Evolutionary conservation across 2,888 invertebrate species (phyloP).

Genomic region (Drosophila rubida): DNA sequence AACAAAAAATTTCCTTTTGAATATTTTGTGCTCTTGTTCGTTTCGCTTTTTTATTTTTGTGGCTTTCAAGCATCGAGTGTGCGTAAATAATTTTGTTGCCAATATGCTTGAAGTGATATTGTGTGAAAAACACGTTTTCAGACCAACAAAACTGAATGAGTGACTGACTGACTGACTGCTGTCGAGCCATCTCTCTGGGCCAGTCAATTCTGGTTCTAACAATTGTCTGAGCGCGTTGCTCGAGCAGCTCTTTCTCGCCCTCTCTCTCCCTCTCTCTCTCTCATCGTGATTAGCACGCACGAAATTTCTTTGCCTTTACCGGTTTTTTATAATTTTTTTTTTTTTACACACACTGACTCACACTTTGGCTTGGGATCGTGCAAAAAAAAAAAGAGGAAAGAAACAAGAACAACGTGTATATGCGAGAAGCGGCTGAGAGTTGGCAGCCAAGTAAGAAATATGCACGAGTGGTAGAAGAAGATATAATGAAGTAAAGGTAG

Average conservation of each 20-base stretch:
- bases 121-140: constrained; percentile 57
- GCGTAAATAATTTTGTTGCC: constrained; percentile 47
- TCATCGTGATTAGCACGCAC: constrained; percentile 60
- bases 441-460: constrained; percentile 53
- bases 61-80: constrained; percentile 10
- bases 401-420: constrained; percentile 28
- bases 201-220: constrained; percentile 32
- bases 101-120: constrained; percentile 21
- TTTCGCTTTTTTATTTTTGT: constrained; percentile 1
- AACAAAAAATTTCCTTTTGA: constrained; percentile 60
- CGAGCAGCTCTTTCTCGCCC: constrained; percentile 32
- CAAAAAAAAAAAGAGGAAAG: constrained; percentile 51
- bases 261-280: neutral
- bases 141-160: constrained; percentile 23
- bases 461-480: constrained; percentile 19
- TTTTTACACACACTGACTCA: constrained; percentile 54
- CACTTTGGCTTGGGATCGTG: constrained; percentile 52
- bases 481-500: constrained; percentile 2
- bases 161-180: constrained; percentile 33
- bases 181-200: constrained; percentile 28
- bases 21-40: constrained; percentile 53
- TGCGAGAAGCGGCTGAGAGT: constrained; percentile 18
- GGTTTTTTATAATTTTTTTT: constrained; percentile 58
- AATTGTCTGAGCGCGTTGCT: constrained; percentile 25
- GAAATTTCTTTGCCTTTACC: constrained; percentile 72